These are phyloP conservation scores for Apamea anceps DNA, from an alignment of 2,888 invertebrate genomes.

Conservation along the genomic window DNA sequence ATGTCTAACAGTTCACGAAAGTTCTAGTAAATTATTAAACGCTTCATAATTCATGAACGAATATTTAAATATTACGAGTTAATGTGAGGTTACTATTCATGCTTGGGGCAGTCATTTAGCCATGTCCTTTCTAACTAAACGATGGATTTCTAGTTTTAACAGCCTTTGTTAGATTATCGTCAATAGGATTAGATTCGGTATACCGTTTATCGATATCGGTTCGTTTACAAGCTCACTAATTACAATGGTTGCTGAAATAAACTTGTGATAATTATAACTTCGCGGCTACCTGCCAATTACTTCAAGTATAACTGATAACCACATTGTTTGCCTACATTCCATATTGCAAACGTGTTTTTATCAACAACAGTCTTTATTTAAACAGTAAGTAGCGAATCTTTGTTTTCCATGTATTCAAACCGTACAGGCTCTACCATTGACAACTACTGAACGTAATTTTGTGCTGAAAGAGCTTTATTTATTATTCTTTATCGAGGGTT, in stretches of 20 bases:
- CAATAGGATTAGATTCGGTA: slow-evolving; percentile 38
- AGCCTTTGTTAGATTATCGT: slow-evolving; percentile 20
- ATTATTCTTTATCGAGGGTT: neutral
- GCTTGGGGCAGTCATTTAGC: no score
- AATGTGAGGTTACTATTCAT: no score
- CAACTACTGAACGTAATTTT: neutral
- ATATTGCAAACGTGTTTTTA: neutral
- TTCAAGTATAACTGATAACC: slow-evolving; percentile 21
- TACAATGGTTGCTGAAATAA: neutral
- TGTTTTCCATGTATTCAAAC: neutral
- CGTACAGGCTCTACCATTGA: neutral
- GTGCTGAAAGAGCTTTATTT: neutral
- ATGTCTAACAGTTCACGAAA: no score
- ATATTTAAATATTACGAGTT: no score
- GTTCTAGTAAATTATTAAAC: no score
- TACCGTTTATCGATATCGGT: slow-evolving; percentile 8
- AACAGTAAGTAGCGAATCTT: neutral
- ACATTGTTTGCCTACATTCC: neutral
- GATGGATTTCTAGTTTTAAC: slow-evolving; percentile 19
- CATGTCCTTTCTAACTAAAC: slow-evolving; percentile 1
- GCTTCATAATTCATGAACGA: no score
- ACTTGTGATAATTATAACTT: slow-evolving; percentile 13
- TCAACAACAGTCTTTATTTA: neutral
- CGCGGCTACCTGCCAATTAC: slow-evolving; percentile 21
- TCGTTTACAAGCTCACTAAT: slow-evolving; percentile 28